Evolutionary conservation across 2,113 vertebrate species (phyloP).

Genomic region (Clarias macrocephalus): DNA sequence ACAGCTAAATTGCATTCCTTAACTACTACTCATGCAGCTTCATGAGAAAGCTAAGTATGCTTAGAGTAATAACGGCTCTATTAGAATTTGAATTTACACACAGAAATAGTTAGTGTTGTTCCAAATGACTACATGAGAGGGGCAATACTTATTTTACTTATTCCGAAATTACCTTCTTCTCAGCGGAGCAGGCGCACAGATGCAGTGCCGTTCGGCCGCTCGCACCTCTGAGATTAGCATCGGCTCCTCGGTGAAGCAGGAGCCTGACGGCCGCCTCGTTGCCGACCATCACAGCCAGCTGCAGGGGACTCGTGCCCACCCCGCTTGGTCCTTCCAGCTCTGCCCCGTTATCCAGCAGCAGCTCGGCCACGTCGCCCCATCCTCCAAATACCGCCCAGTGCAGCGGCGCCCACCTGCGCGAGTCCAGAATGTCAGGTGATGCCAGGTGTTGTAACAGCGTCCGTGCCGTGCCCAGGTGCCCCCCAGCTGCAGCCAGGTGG

Average conservation of each 20-base stretch:
- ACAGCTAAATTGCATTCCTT: background rate
- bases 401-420: slow-evolving; percentile 62
- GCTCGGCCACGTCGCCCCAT: slow-evolving; percentile 56
- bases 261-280: slow-evolving; percentile 51
- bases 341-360: slow-evolving; percentile 57
- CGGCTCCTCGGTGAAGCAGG: slow-evolving; percentile 57
- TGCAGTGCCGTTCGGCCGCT: slow-evolving; percentile 59
- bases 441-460: slow-evolving; percentile 60
- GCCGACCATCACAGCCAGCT: slow-evolving; percentile 58
- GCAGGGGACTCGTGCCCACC: slow-evolving; percentile 55
- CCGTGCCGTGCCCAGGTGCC: slow-evolving; percentile 52
- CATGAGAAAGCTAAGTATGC: background rate
- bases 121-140: background rate
- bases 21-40: background rate
- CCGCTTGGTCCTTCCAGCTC: slow-evolving; percentile 53
- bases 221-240: slow-evolving; percentile 52
- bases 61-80: background rate
- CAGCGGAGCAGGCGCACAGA: slow-evolving; percentile 57
- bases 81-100: background rate
- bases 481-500: slow-evolving; percentile 60
- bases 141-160: background rate
- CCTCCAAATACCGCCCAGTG: slow-evolving; percentile 62
- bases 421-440: slow-evolving; percentile 51
- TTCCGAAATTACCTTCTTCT: slow-evolving; percentile 52
- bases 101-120: background rate